These are phyloP conservation scores for Stegastes partitus DNA, from an alignment of 2,113 vertebrate species.

Conservation along the genomic window DNA sequence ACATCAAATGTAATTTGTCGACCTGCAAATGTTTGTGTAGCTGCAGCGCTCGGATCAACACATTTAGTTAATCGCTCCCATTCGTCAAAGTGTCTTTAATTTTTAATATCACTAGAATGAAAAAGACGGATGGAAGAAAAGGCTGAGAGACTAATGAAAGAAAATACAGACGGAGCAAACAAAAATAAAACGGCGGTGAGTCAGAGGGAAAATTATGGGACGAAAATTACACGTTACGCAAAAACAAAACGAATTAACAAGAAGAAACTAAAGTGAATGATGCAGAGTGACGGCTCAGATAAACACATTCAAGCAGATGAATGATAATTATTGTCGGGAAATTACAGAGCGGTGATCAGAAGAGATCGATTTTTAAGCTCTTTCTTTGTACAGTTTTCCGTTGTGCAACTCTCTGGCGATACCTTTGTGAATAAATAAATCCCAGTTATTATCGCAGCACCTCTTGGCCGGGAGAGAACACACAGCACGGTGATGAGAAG, in stretches of 20 bases:
- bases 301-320: conserved; percentile 15
- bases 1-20: conserved; percentile 51
- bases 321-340: neutral
- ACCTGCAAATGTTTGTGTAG: conserved; percentile 57
- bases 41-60: conserved; percentile 36
- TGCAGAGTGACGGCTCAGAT: neutral
- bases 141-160: neutral
- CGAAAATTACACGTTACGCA: conserved; percentile 25
- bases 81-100: conserved; percentile 43
- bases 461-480: neutral
- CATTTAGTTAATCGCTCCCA: conserved; percentile 48
- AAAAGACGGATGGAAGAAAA: neutral
- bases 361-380: neutral
- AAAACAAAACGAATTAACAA: conserved; percentile 1
- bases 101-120: neutral
- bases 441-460: neutral
- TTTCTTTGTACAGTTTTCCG: conserved; percentile 12
- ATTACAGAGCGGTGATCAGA: neutral
- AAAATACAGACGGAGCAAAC: neutral
- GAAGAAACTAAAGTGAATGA: conserved; percentile 1
- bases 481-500: too few relatives aligned
- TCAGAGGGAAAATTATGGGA: neutral
- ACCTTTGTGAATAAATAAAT: conserved; percentile 12
- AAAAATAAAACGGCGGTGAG: conserved; percentile 4
- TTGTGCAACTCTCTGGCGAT: neutral